Percentiles rank a stretch among this genome's conserved stretches.
These are phyloP conservation scores for Pseudotriccus pelzelni DNA, from an alignment of 2,797 vertebrate species.

Conservation along the genomic window DNA sequence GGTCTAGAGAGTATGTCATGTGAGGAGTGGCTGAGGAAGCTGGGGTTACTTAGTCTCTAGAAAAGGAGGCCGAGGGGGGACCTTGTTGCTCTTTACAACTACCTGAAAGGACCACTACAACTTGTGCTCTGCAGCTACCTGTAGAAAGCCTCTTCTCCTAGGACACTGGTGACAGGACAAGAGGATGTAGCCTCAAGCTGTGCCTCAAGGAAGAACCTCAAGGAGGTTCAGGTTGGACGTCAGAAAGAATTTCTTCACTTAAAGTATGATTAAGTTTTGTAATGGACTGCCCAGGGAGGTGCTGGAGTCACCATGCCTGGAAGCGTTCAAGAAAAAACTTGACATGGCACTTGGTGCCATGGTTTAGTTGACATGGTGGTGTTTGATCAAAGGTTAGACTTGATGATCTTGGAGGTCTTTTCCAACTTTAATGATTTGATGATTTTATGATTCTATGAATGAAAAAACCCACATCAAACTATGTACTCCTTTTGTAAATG, in stretches of 20 bases:
- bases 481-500: background rate
- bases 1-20: no score
- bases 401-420: accelerated
- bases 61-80: background rate
- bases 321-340: background rate
- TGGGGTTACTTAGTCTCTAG: background rate
- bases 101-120: background rate
- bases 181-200: background rate
- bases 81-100: background rate
- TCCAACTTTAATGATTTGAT: background rate
- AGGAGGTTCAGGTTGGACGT: background rate
- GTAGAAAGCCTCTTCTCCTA: background rate
- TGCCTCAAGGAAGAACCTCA: background rate
- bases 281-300: background rate
- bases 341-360: background rate
- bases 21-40: background rate
- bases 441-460: background rate
- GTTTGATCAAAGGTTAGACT: background rate
- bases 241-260: background rate
- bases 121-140: background rate
- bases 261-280: background rate
- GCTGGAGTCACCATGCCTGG: background rate
- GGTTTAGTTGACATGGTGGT: background rate
- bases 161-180: background rate
- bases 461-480: background rate